Evolutionary conservation across 2,113 vertebrate species (phyloP), one percentile per base, ranked within the genome.

Genomic region (Archilochus colubris): DNA sequence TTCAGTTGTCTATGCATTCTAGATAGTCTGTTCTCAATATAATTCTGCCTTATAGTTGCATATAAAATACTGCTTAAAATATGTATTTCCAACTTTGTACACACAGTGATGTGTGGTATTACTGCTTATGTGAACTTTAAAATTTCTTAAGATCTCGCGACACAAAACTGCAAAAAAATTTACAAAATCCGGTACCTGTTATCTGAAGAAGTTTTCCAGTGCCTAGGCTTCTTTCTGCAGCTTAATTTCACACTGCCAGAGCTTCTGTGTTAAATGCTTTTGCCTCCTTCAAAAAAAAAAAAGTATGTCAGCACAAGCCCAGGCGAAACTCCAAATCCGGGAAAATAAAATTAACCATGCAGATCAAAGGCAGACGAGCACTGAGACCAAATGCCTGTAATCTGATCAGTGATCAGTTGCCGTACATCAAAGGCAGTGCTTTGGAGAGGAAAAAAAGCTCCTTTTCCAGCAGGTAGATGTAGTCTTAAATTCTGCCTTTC

Each of bases 311-410:
- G 97, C 97, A 97, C 97, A 98, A 98, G 98, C 97, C 96, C 97
- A 95, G 97, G 97, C 97, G 91, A 98, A 97, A 97, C 97, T 92
- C 95, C 97, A 97, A 98, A 97, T 96, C 97, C 97, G 98, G 98
- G 97, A 98, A 98, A 98, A 98, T 97, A 97, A 97, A 98, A 98
- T 97, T 97, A 97, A 95, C 97, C 96, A 95, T 93, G 91, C 97
- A 98, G 97, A 99, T 99, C 98, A 99, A 99, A 99, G 98, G 97
- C 98, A 97, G 97, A 97, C 86, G 96, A 97, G 96, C 97, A 97
- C 95, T 91, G 96, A 97, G 98, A 98, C 97, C 98, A 98, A 98
- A 97, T 96, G 97, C 97, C 96, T 97, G 98, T 98, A 98, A 99
- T 99, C 98, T 98, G 99, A 99, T 98, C 98, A 96, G 94, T 91